These are phyloP conservation scores for Labroides dimidiatus DNA, from an alignment of 2,797 vertebrate species.

Conservation along the genomic window DNA sequence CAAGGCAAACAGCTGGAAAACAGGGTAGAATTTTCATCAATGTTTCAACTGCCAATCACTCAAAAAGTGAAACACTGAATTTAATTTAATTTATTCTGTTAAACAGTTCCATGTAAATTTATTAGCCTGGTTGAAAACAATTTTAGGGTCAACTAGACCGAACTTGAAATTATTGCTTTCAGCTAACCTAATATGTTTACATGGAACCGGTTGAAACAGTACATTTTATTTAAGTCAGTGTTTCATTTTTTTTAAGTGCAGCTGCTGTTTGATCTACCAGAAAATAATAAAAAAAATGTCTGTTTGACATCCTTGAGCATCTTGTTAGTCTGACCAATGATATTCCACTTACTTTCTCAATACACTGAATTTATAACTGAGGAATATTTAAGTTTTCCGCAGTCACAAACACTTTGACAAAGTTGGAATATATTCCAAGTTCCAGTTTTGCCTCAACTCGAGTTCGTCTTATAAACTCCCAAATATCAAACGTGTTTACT, in stretches of 20 bases:
- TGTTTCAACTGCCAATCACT: not conserved
- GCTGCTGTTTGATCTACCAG: not conserved
- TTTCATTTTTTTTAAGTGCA: no score
- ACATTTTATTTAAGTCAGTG: no score
- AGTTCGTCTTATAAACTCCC: no score
- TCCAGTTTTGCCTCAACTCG: not conserved
- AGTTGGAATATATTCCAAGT: not conserved
- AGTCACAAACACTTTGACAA: not conserved
- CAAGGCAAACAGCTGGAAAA: not conserved
- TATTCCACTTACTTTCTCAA: not conserved
- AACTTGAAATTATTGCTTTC: no score
- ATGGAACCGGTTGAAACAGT: no score
- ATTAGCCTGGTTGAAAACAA: no score
- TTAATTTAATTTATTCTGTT: no score
- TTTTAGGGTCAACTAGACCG: no score
- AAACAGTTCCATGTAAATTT: no score
- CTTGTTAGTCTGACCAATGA: not conserved
- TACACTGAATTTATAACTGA: not conserved
- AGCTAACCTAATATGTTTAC: no score
- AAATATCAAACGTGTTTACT: not conserved
- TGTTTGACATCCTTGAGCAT: not conserved
- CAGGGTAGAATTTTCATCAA: not conserved
- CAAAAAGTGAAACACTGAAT: no score
- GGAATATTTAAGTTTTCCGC: not conserved
- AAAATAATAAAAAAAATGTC: not conserved